Base-by-base conservation (phyloP, 1,140 invertebrate genomes). In the Leptinotarsa defecta region DNA sequence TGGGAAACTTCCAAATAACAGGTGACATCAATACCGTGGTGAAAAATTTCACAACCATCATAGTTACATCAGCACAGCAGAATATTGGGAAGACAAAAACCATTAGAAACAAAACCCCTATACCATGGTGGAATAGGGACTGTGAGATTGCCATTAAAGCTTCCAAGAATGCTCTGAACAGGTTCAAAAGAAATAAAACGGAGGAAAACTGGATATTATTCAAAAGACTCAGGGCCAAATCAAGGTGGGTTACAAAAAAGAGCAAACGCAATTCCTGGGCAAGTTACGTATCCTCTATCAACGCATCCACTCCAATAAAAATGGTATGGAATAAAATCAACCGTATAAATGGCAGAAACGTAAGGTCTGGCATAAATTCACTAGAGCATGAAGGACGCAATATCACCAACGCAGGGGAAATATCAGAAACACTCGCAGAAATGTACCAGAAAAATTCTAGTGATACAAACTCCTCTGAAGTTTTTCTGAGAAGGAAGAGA, bases 41-140 rank as follows among this genome's bases (percentile, higher is more conserved):
- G 24, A 8, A 15, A 4, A 24, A 15, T 20, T 22, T 65, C 24
- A 65, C 63, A 20, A 65, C 13, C 13, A 27, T 27, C 19, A 27
- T 65, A 13, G 19, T 20, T 22, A 8, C 13, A 22, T 13, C 63
- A 13, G 63, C 63, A 3, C 19, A 19, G 19, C 19, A 20, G 13
- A 65, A 13, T n/a, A 65, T 65, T 22, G 19, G 6, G 1, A 65
- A 22, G 19, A 13, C 63, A 65, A 65, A 65, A 65, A 20, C 19
- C 13, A 13, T 27, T 15, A 65, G 63, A 20, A 22, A 65, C 24
- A 20, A 20, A 22, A 20, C 3, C 63, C 63, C 74, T 67, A 2
- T 24, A 20, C 63, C 63, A 22, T 65, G 63, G 63, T 65, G 63
- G 63, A 65, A 65, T 19, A 13, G 19, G 24, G 63, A 65, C 13